phyloP scores from a whole-genome alignment of 2,113 vertebrate genomes.

The Lophotis ruficrista region DNA sequence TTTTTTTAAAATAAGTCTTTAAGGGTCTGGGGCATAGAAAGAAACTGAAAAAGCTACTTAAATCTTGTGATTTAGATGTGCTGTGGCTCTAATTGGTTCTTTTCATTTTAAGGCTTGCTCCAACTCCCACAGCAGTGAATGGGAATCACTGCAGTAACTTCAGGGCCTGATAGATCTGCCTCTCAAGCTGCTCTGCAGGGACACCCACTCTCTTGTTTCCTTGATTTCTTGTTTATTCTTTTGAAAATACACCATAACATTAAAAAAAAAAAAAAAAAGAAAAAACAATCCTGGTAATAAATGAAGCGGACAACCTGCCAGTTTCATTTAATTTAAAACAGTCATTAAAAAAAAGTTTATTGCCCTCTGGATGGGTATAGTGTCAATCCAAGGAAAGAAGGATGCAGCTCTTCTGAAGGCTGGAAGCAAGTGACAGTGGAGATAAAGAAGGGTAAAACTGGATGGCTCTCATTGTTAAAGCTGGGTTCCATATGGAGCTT shows the following conservation, averaged over 20 bases:
- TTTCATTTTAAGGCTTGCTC: not conserved
- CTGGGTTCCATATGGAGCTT: not conserved
- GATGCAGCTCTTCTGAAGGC: not conserved
- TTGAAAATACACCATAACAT: not conserved
- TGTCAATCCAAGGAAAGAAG: not conserved
- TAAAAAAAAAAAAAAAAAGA: not conserved
- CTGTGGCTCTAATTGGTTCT: slow-evolving; percentile 1
- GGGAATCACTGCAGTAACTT: not conserved
- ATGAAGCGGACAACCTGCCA: not conserved
- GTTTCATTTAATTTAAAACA: not conserved
- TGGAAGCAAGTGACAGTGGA: not conserved
- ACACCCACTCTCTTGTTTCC: not conserved
- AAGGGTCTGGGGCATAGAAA: not conserved
- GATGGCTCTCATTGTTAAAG: not conserved
- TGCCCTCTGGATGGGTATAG: not conserved
- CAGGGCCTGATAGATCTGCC: not conserved
- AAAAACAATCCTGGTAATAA: not conserved
- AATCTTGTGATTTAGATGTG: not conserved
- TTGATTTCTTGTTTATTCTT: not conserved
- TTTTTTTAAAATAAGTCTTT: not conserved
- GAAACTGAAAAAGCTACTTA: slow-evolving; percentile 35
- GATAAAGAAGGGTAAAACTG: not conserved
- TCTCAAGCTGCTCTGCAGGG: not conserved
- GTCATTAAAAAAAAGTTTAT: not conserved
- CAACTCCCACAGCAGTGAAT: not conserved